Evolutionary conservation across 2,113 vertebrate genomes (phyloP), one percentile per base, ranked within the genome.

Genomic region (Candoia aspera): DNA sequence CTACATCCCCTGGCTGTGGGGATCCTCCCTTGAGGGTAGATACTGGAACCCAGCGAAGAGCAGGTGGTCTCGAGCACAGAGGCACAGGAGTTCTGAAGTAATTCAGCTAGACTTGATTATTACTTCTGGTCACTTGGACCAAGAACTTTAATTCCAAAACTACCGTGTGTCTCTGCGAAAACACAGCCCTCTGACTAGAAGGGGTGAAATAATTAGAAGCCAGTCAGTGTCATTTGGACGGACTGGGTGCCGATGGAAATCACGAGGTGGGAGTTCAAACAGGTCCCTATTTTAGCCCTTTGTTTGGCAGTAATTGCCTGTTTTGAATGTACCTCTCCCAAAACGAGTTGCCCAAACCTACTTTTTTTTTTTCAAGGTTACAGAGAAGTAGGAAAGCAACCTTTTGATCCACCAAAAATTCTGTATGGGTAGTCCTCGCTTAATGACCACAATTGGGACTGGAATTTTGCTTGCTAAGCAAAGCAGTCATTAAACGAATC

Each of bases 271-370:
- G 91, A 53, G 86, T 88, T 90, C 21, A 58, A 62, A 95, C 93
- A 91, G 46, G 91, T 55, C 87, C 86, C 84, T 73, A 29, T 93
- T 87, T 93, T 91, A 93, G 88, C 92, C 94, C 91, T 86, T 79
- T 90, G 89, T 73, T 90, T 24, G 89, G 10, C 49, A 58, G 11
- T 24, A 85, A 62, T 85, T 91, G 46, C 37, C 26, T 29, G 1
- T 0, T 29, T 49, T 95, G 57, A 90, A 68, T 0, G 0, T 46
- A 89, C 89, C 91, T 84, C 91, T 95, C 93, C 93, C 37, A 59
- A 0, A 91, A 85, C 95, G 24, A 94, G 92, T 79, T 46, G 89
- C 0, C 4, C 87, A 92, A 92, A 94, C 95, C 73, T 0, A n/a
- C 55, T 59, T 86, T 11, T 87, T 86, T 86, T 37, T 37, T 8